phyloP scores from a whole-genome alignment of 2,888 invertebrate species.

The Dastarcus helophoroides region DNA sequence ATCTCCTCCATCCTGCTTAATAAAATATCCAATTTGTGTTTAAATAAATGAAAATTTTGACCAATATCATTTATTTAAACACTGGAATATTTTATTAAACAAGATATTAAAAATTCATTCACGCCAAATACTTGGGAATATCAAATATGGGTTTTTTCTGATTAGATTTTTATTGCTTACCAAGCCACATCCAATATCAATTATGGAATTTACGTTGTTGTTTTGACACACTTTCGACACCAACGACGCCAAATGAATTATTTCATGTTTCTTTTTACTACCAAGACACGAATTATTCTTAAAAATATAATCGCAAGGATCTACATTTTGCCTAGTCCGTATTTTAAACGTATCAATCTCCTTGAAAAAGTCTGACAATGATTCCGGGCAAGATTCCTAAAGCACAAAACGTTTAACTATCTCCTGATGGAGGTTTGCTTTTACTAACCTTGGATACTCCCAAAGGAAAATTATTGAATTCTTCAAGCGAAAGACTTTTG shows the following conservation, averaged over 20 bases:
- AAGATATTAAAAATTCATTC: no score
- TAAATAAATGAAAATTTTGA: no score
- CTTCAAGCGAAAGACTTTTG: conserved; percentile 30
- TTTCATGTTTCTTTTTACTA: conserved; percentile 61
- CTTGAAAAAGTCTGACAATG: conserved; percentile 35
- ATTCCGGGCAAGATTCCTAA: conserved; percentile 33
- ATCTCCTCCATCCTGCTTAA: no score
- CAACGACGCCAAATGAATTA: conserved; percentile 47
- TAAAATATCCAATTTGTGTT: no score
- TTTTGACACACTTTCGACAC: conserved; percentile 41
- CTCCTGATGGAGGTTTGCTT: background rate
- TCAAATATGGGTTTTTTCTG: no score
- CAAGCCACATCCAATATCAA: conserved; percentile 67
- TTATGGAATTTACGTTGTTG: conserved; percentile 40
- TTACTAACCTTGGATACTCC: conserved; percentile 23
- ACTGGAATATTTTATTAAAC: no score
- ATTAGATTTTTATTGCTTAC: no score
- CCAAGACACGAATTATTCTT: conserved; percentile 36
- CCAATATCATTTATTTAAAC: no score
- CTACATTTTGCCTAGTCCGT: conserved; percentile 4
- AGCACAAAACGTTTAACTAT: conserved; percentile 13
- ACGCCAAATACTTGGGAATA: no score
- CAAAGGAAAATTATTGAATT: conserved; percentile 40
- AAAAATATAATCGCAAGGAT: conserved; percentile 15
- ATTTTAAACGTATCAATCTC: conserved; percentile 29